These are phyloP conservation scores for Drosophila orosa DNA, from an alignment of 1,140 invertebrate species.

Conservation along the genomic window DNA sequence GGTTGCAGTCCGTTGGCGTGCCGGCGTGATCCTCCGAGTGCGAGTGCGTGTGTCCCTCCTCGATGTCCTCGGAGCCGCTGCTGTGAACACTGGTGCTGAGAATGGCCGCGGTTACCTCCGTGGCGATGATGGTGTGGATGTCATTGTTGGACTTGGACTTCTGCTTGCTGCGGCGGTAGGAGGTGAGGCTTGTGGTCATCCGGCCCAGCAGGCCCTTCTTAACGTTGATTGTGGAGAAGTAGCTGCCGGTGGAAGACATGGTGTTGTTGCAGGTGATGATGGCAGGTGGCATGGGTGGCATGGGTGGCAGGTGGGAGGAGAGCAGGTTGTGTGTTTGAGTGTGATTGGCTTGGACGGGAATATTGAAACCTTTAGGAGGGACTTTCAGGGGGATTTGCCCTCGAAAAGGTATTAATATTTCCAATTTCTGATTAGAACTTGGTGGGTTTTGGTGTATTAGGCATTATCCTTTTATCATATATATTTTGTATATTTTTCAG, in stretches of 20 bases:
- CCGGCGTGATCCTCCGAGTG: slow-evolving; percentile 3
- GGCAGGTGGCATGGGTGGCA: slow-evolving; percentile 3
- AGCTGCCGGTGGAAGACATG: slow-evolving; percentile 44
- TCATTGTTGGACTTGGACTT: slow-evolving; percentile 83
- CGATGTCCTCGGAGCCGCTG: slow-evolving; percentile 37
- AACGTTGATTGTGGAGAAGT: slow-evolving; percentile 81
- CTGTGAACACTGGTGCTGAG: slow-evolving; percentile 40
- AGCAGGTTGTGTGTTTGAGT: slow-evolving; percentile 33
- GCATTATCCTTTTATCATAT: background rate
- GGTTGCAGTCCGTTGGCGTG: slow-evolving; percentile 6
- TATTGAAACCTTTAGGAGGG: background rate
- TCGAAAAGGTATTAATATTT: background rate
- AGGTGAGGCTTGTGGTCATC: slow-evolving; percentile 83
- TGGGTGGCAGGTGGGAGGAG: background rate
- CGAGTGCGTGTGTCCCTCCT: slow-evolving; percentile 1
- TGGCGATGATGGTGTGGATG: slow-evolving; percentile 76
- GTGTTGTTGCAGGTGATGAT: slow-evolving; percentile 3
- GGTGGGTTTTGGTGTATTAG: background rate
- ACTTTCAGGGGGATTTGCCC: background rate
- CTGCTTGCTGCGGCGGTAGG: slow-evolving; percentile 80
- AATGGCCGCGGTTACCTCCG: slow-evolving; percentile 64
- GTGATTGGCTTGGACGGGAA: background rate
- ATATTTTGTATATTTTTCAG: background rate
- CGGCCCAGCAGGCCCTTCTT: slow-evolving; percentile 80
- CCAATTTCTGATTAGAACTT: background rate